Conservation (phyloP, 2,888 invertebrate genomes). For the Elysia crispata region DNA sequence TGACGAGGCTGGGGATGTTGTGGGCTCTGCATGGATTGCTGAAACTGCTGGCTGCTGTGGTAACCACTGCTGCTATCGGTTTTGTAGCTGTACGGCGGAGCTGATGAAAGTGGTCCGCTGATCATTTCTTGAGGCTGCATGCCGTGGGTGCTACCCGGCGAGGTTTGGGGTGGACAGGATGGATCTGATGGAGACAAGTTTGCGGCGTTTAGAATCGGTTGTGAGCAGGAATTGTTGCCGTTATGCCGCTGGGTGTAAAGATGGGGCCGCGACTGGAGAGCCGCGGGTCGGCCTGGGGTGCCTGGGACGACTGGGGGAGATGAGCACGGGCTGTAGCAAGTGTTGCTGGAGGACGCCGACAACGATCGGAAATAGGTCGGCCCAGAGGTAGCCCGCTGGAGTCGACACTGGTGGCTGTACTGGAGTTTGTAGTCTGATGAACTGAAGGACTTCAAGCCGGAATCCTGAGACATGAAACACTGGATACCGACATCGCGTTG, state of each 20-base stretch:
- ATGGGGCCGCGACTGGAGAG: slow-evolving; percentile 1
- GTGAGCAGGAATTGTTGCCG: too few species aligned
- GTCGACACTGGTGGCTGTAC: neutral
- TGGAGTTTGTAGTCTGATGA: neutral
- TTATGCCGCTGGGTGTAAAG: neutral
- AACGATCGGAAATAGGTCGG: slow-evolving; percentile 32
- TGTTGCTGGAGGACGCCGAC: slow-evolving; percentile 29
- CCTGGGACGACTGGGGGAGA: slow-evolving; percentile 9
- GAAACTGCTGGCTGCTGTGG: neutral
- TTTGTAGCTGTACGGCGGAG: neutral
- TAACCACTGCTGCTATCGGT: slow-evolving; percentile 21
- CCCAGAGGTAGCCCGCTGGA: slow-evolving; percentile 17
- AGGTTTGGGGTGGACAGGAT: neutral
- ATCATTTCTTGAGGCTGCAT: neutral
- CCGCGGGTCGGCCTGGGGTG: neutral
- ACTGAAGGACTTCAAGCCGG: neutral
- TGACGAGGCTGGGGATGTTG: slow-evolving; percentile 4
- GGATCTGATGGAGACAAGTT: slow-evolving; percentile 24
- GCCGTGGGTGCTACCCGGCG: neutral
- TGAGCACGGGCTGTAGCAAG: slow-evolving; percentile 3
- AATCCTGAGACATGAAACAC: slow-evolving; percentile 57
- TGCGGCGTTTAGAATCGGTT: neutral
- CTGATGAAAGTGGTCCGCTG: neutral
- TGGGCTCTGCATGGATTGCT: neutral
- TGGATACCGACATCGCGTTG: slow-evolving; percentile 71